Evolutionary conservation across 2,113 vertebrate species (phyloP), one percentile per base, ranked within the genome.

Genomic region (Cheilinus undulatus): DNA sequence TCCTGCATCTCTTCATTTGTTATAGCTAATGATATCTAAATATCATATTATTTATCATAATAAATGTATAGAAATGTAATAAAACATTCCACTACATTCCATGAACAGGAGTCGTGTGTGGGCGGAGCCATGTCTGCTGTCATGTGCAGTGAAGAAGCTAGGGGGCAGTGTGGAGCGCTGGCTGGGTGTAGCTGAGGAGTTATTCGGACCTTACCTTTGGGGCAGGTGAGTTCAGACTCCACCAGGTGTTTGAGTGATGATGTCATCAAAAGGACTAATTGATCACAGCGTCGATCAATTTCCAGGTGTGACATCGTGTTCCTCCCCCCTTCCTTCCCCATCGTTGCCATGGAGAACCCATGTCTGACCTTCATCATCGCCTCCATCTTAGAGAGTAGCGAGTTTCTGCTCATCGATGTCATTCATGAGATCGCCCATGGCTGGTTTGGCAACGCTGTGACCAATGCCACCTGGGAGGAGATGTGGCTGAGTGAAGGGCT

Each of bases 301-400:
- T 43, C 7, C 91, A 99, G 97, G 92, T 99, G 97, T 7, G 97
- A 99, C 93, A 96, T 99, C 2, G 97, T 99, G 72, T 99, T 99
- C 90, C 95, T 99, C 69, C 97, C 97, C 0, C 97, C 97, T 8
- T 97, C 97, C 62, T 99, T 99, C 80, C 97, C 97, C 81, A 97
- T 99, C 20, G 97, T 99, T 60, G 97, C 97, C 84, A 99, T 99
- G 97, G 97, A 99, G 93, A 99, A 99, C 85, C 97, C 97, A 5
- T 98, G 97, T 86, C 94, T 99, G 84, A 99, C 97, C 52, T 99
- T 99, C 91, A 97, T 99, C 82, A 98, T 98, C 85, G 97, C 97
- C 59, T 98, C 97, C 90, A 99, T 99, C 86, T 86, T 99, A 93
- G 97, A 99, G 87, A 98, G 97, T 11, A 95, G 96, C 15, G 97